These are phyloP conservation scores for Pyrgilauda ruficollis DNA, from an alignment of 2,113 vertebrate species.

Conservation along the genomic window DNA sequence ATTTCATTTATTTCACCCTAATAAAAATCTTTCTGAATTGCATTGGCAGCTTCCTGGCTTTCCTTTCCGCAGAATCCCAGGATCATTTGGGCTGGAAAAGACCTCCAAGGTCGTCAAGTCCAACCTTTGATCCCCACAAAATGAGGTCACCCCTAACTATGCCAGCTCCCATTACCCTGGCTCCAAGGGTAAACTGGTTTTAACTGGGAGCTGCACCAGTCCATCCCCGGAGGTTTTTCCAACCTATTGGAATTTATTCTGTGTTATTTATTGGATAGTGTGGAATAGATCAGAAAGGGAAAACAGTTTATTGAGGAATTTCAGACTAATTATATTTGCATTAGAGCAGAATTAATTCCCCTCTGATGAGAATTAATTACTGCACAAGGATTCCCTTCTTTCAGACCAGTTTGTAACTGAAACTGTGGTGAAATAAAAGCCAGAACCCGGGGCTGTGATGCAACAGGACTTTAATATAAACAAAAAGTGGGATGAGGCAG, in stretches of 20 bases:
- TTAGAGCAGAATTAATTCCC: not conserved
- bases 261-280: not conserved
- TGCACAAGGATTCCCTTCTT: not conserved
- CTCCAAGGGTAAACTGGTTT: not conserved
- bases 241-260: not conserved
- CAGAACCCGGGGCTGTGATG: not conserved
- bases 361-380: not conserved
- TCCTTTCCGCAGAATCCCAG: not conserved
- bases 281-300: not conserved
- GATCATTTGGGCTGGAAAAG: not conserved
- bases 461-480: constrained; percentile 51
- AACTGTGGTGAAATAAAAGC: not conserved
- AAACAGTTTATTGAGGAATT: not conserved
- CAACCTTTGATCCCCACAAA: not conserved
- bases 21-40: not conserved
- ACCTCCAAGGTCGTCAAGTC: not conserved
- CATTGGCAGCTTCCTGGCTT: not conserved
- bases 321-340: not conserved
- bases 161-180: too few species aligned
- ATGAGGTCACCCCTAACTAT: not conserved
- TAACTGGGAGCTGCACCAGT: not conserved
- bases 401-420: not conserved
- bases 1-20: not conserved
- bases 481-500: not conserved
- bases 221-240: not conserved